Percentiles rank a stretch among this genome's conserved stretches.
phyloP scores from a whole-genome alignment of 2,113 vertebrate genomes.

The Phainopepla nitens region DNA sequence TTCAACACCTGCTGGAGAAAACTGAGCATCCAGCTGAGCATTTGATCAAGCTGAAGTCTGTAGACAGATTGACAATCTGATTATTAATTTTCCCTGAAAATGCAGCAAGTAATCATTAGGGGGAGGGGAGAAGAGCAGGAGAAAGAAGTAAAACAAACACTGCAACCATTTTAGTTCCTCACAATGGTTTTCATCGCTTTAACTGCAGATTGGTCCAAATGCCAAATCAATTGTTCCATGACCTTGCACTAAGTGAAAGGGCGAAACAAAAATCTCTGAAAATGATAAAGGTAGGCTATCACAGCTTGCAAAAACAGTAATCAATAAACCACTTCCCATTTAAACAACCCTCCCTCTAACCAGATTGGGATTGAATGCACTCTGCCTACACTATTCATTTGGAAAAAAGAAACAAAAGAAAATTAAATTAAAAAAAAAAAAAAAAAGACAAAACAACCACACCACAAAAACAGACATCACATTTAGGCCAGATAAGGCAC shows the following conservation, averaged over 20 bases:
- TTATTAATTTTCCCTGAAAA: background rate
- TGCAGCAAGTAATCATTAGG: background rate
- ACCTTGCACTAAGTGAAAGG: slow-evolving; percentile 44
- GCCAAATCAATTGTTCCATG: slow-evolving; percentile 19
- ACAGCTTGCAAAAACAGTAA: background rate
- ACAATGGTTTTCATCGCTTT: background rate
- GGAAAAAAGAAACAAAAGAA: too few relatives aligned
- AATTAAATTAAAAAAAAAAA: too few relatives aligned
- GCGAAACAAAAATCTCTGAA: slow-evolving; percentile 19
- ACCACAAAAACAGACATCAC: too few relatives aligned
- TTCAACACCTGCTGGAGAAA: background rate
- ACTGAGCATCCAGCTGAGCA: background rate
- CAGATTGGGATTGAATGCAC: background rate
- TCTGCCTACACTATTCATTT: background rate
- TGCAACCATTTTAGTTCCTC: background rate
- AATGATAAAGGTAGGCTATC: slow-evolving; percentile 28
- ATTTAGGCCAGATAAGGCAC: background rate
- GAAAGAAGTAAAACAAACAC: background rate
- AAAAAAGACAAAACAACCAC: too few relatives aligned
- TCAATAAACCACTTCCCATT: slow-evolving; percentile 43
- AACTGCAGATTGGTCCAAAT: slow-evolving; percentile 12
- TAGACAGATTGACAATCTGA: background rate
- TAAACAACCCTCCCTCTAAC: background rate
- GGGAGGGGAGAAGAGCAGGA: fast-evolving
- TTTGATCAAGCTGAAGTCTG: background rate